Base-by-base conservation (phyloP, 2,888 invertebrate species). In the Steinernema carpocapsae region DNA sequence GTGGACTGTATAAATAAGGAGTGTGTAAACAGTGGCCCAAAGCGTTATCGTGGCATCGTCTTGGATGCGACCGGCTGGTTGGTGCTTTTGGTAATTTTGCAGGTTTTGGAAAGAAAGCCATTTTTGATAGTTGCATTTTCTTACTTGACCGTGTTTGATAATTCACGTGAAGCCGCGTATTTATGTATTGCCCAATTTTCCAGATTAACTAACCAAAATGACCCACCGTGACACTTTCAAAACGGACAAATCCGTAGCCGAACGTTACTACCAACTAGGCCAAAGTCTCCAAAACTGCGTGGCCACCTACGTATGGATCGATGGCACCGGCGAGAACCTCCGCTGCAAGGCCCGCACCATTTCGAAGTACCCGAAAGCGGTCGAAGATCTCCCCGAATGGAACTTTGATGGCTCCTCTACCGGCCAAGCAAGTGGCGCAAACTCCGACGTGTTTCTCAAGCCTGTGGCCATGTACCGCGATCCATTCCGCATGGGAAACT, bases 341-440 rank as follows among this genome's bases (percentile, higher is more conserved):
- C 91, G 95, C 75, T 92, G 93, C 89, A 95, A 95, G 88, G 94
- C 94, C 78, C 91, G 94, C 79, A 95, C 95, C 0, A 88, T 95
- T 77, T 92, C 92, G 87, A 93, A 92, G 86, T 91, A 93, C 79
- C 94, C 94, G 0, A 91, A 91, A 80, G 89, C 89, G 80, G 91
- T 93, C 12, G 78, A 79, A 88, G 89, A 88, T 29, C 86, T 87
- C 45, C 88, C 88, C 0, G 79, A 88, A 6, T 89, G 89, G 89
- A 89, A 89, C 79, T 88, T 87, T 79, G 88, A 89, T 76, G 88
- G 88, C 3, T 88, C 88, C 42, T 88, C 88, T 76, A 89, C 89
- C 0, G 87, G 86, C 52, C 89, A 89, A 78, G 87, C 88, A 0
- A 87, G 87, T 71, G 88, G 88, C 0, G 87, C 87, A 71, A 88